phyloP scores from a whole-genome alignment of 2,797 vertebrate species.

The Enteromius treurensis region DNA sequence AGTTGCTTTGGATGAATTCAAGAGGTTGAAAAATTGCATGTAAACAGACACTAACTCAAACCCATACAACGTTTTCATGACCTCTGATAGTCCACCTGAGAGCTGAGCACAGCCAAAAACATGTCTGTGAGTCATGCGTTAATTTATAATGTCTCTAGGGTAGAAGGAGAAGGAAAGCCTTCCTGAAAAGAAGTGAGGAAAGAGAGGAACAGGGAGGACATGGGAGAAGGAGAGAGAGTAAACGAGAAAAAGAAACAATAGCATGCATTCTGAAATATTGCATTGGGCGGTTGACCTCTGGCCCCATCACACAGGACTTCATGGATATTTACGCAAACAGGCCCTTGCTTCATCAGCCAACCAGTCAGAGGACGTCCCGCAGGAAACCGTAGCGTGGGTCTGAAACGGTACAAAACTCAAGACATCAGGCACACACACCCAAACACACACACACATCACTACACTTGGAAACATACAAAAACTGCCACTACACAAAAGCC shows the following conservation, averaged over 20 bases:
- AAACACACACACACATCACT: conserved; percentile 27
- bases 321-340: conserved; percentile 79
- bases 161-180: conserved; percentile 53
- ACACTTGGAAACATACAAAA: neutral
- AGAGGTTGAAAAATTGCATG: conserved; percentile 24
- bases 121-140: conserved; percentile 39
- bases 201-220: conserved; percentile 53
- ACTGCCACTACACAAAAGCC: neutral
- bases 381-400: conserved; percentile 74
- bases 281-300: conserved; percentile 78
- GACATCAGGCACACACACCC: conserved; percentile 66
- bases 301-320: conserved; percentile 71
- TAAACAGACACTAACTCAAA: conserved; percentile 37
- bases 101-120: conserved; percentile 53
- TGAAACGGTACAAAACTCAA: conserved; percentile 68
- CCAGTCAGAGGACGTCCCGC: conserved; percentile 80
- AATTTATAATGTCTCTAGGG: conserved; percentile 59
- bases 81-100: conserved; percentile 38
- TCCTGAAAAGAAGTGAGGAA: conserved; percentile 51
- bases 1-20: conserved; percentile 4
- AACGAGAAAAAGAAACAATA: conserved; percentile 75
- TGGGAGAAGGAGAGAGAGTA: conserved; percentile 63
- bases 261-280: conserved; percentile 77
- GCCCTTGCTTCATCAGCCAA: conserved; percentile 65
- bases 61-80: conserved; percentile 30